Base-by-base conservation (phyloP, 2,797 vertebrate genomes). In the Delichon dasypus region DNA sequence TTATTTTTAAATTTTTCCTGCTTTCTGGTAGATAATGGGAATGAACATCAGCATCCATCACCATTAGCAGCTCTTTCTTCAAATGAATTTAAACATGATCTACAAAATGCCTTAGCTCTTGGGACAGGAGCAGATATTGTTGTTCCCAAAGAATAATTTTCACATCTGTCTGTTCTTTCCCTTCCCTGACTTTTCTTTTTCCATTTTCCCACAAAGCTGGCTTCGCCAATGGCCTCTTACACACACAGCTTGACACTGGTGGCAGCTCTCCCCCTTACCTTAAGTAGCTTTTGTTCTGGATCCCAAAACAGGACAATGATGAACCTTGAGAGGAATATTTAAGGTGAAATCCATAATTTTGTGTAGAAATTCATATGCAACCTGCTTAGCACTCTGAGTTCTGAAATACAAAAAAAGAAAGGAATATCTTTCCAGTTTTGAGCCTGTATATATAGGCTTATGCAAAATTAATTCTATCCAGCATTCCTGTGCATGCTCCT, bases 21-120 rank as follows among this genome's bases (percentile, higher is more conserved):
- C 75, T 85, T 91, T 81, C 57, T 95, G 34, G 48, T 71, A 61
- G 45, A 88, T 96, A 50, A 71, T 83, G 32, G 57, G 72, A 91
- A 68, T 36, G 29, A 96, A 70, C 14, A 89, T 40, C 16, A 14
- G 15, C 80, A 96, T 96, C 86, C 80, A 94, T 93, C 71, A 88
- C 23, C 50, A 30, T 85, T 83, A 94, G 62, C 30, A 88, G 30
- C 71, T 89, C 51, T 90, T 89, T 92, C 58, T 95, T 71, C 72
- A 93, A 51, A 55, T 93, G 79, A 84, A 91, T 94, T 84, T 91
- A 94, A 60, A 83, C 11, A 5, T 62, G 64, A 94, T 88, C 54
- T 77, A 66, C 68, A 87, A 55, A 73, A 66, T 76, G 67, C 65
- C 48, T 66, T 11, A 9, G 47, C 18, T 84, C 17, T 78, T 91